Evolutionary conservation across 2,797 vertebrate species (phyloP), one percentile per base, ranked within the genome.

Genomic region (Limosa lapponica): DNA sequence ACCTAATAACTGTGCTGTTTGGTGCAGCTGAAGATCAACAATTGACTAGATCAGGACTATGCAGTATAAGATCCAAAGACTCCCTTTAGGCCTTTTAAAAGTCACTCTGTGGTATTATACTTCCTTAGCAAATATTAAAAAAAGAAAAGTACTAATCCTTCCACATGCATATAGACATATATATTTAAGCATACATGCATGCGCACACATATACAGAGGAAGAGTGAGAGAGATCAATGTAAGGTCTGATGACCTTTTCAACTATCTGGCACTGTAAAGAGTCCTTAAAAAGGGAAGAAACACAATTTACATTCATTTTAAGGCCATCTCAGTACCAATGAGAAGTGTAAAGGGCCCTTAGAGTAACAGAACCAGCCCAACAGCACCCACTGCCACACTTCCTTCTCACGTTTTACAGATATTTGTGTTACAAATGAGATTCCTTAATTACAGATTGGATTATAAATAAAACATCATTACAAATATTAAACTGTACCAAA

Each of bases 401-500:
- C 77, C 67, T 92, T 88, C 88, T 81, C 37, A 54, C 7, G 5
- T 91, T 94, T 90, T 84, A 89, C 75, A 90, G 61, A 55, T 34
- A 95, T 79, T 37, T 94, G 73, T 71, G 93, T 91, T 96, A 95
- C 86, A 97, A 93, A 95, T 78, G 32, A 87, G 70, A 92, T 75
- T 43, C 46, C 72, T 94, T 94, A 93, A 93, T 92, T 93, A 95
- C 85, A 90, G 62, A 72, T 79, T 95, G 86, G 66, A 93, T 70
- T 93, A 70, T 86, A 89, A 96, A 96, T 87, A 95, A 96, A 96
- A 89, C 84, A 85, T 64, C 37, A 71, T 64, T 95, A 85, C 79
- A 96, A 94, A 93, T 84, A 96, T 30, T 73, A 82, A 95, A 84
- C 75, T 81, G 52, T 37, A 93, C 44, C 65, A n/a, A 74, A 92